Evolutionary conservation across 2,797 vertebrate species (phyloP).

Genomic region (Pyrocephalus nanus): DNA sequence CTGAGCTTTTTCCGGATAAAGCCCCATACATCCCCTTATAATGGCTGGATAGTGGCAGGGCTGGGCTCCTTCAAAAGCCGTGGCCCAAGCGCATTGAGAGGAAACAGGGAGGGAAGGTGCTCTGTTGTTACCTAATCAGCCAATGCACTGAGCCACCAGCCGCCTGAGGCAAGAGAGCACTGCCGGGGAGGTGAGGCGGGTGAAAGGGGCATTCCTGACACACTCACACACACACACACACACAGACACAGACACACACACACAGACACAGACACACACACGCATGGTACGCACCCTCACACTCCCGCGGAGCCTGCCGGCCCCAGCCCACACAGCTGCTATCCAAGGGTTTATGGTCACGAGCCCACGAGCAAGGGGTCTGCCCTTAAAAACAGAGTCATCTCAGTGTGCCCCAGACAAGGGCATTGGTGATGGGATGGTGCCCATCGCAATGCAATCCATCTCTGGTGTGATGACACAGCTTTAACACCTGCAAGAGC

Average conservation of each 20-base stretch:
- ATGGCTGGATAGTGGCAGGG: slow-evolving; percentile 91
- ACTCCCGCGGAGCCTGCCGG: not conserved
- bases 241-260: not conserved
- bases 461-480: too few species aligned
- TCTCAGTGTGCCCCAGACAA: accelerated
- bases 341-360: not conserved
- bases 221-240: not conserved
- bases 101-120: slow-evolving; percentile 90
- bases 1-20: slow-evolving; percentile 92
- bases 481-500: not conserved
- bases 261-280: not conserved
- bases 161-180: slow-evolving; percentile 77
- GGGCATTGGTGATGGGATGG: not conserved
- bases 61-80: slow-evolving; percentile 90
- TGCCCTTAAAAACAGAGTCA: not conserved
- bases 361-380: accelerated
- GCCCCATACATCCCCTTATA: slow-evolving; percentile 92
- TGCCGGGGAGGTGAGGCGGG: slow-evolving; percentile 81
- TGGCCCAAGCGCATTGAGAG: slow-evolving; percentile 81
- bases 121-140: slow-evolving; percentile 98
- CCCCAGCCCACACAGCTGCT: not conserved
- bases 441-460: accelerated
- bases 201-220: slow-evolving; percentile 73
- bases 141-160: slow-evolving; percentile 94
- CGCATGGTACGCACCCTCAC: not conserved